Base-by-base conservation (phyloP, 2,888 invertebrate genomes). In the Dryococelus australis region DNA sequence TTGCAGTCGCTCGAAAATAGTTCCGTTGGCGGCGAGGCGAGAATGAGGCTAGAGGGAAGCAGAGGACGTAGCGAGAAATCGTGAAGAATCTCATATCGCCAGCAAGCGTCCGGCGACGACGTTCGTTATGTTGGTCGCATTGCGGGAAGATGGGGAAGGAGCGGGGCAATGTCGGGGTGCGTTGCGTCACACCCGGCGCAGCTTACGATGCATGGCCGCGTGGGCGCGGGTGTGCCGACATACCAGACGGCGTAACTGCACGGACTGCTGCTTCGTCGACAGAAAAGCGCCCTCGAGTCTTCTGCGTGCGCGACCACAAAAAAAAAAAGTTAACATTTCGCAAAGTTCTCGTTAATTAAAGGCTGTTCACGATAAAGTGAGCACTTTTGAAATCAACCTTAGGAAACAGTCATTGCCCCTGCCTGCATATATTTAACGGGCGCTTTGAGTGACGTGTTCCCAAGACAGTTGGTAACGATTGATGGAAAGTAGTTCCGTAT, bases 251-350 rank as follows among this genome's bases (percentile, higher is more conserved):
- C 47, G 47, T 47, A 47, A 47, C 47, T 47, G 47, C 47, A 47
- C 65, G 65, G 65, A 65, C n/a, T 65, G 65, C 65, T 65, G 65
- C 65, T 65, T 65, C 65, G 65, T 65, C 65, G 65, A n/a, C 65
- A 9, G 65, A 65, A n/a, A 65, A 20, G n/a, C n/a, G 8, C 65
- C 65, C 65, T 20, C 24, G 65, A 24, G 65, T 65, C 65, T n/a
- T 47, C 47, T 47, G 47, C 47, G 16, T 47, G 47, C 47, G 47
- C 47, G 47, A 47, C 47, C 2, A 3, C 2, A 47, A 5, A 16
- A 13, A 47, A 47, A 16, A 13, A 47, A 3, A 10, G 47, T 47
- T 16, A 47, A 47, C 12, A 16, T 47, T 47, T 47, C 47, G 47
- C 8, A 47, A 47, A 47, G 47, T 47, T 47, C 47, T 47, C 8